phyloP scores from a whole-genome alignment of 2,113 vertebrate genomes.

The Spea multiplicata region DNA sequence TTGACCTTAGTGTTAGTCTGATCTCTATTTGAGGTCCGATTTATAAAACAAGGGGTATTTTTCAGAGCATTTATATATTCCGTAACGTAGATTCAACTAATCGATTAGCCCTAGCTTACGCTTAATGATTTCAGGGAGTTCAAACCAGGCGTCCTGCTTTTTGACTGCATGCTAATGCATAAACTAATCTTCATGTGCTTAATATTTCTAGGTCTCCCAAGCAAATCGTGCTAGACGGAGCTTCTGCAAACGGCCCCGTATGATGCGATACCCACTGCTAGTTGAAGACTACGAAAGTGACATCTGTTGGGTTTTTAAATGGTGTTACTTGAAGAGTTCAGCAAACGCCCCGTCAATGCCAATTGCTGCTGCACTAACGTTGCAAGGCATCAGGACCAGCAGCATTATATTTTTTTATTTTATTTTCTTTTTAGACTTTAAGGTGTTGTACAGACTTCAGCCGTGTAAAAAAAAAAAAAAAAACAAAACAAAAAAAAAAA shows the following conservation, averaged over 20 bases:
- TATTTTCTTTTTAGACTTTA: slow-evolving; percentile 71
- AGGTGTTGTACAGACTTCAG: slow-evolving; percentile 89
- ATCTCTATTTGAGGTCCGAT: too few species aligned
- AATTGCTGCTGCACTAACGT: slow-evolving; percentile 76
- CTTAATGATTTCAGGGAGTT: too few species aligned
- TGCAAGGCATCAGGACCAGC: slow-evolving; percentile 94
- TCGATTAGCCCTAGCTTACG: too few species aligned
- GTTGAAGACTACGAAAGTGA: slow-evolving; percentile 68
- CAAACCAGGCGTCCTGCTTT: too few species aligned
- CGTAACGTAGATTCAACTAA: too few species aligned
- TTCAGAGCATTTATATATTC: too few species aligned
- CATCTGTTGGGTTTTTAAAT: slow-evolving; percentile 57
- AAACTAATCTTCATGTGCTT: too few species aligned
- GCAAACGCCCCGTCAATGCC: slow-evolving; percentile 65
- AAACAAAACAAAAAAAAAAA: slow-evolving; percentile 54
- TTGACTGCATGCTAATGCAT: too few species aligned
- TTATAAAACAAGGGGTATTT: too few species aligned
- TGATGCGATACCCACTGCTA: slow-evolving; percentile 70
- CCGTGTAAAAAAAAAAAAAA: slow-evolving; percentile 70
- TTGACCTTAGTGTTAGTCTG: too few species aligned
- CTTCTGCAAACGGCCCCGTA: slow-evolving; percentile 85
- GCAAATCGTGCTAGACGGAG: slow-evolving; percentile 68
- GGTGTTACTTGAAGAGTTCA: slow-evolving; percentile 65
- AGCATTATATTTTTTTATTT: slow-evolving; percentile 69
- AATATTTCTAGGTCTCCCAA: slow-evolving; percentile 53